phyloP scores from a whole-genome alignment of 2,888 invertebrate genomes.

The Agonopterix subpropinquella region DNA sequence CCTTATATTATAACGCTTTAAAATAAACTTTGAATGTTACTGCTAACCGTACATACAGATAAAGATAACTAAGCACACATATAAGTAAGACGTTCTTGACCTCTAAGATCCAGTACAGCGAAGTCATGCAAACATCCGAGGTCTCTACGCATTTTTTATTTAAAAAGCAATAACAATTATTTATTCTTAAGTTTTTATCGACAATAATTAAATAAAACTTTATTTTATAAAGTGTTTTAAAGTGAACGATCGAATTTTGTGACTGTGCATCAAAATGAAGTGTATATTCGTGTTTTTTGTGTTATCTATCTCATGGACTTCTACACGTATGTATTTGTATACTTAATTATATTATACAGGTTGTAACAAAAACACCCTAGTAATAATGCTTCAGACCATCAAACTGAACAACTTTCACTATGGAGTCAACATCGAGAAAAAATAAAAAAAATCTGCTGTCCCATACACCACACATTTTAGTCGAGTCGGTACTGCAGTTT shows the following conservation, averaged over 20 bases:
- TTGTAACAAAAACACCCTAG: too few relatives aligned
- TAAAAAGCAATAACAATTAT: background rate
- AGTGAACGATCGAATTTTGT: conserved; percentile 10
- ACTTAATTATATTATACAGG: too few relatives aligned
- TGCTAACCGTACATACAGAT: conserved; percentile 35
- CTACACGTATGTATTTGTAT: conserved; percentile 32
- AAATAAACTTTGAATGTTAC: conserved; percentile 7
- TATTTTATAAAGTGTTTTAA: background rate
- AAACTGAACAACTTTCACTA: too few relatives aligned
- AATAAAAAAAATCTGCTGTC: too few relatives aligned
- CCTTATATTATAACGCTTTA: background rate
- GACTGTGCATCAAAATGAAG: conserved; percentile 30
- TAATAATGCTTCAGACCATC: too few relatives aligned
- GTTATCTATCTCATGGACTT: conserved; percentile 33
- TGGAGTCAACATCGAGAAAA: too few relatives aligned
- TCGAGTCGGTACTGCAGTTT: too few relatives aligned
- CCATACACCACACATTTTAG: too few relatives aligned
- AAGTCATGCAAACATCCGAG: conserved; percentile 25
- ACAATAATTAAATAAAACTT: background rate
- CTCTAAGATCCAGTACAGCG: conserved; percentile 56
- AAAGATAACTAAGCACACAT: conserved; percentile 43
- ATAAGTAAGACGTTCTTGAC: conserved; percentile 56
- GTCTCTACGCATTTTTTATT: conserved; percentile 16
- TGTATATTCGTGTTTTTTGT: conserved; percentile 29
- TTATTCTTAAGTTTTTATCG: background rate